A percentile compares a stretch with the other conserved stretches of the same genome.
phyloP scores from a whole-genome alignment of 2,797 vertebrate genomes.

The Mormyrus proboscirostris region DNA sequence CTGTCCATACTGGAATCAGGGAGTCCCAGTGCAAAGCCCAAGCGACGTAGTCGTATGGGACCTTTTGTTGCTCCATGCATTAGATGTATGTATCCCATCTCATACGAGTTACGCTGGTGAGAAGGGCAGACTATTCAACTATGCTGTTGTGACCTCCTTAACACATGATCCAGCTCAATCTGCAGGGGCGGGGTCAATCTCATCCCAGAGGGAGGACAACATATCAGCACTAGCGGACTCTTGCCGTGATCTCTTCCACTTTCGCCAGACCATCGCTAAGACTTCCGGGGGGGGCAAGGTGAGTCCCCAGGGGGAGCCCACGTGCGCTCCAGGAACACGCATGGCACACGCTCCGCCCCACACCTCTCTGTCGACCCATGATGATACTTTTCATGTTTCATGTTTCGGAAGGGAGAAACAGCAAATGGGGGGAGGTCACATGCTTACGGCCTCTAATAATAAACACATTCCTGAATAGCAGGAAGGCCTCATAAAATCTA shows the following conservation, averaged over 20 bases:
- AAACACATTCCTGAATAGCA: slow-evolving; percentile 3
- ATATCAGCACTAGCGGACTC: too few relatives aligned
- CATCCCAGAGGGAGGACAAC: not conserved
- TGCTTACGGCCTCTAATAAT: slow-evolving; percentile 19
- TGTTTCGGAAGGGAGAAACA: not conserved
- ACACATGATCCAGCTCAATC: not conserved
- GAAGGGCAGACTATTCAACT: not conserved
- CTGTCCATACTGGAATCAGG: not conserved
- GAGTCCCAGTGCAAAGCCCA: not conserved
- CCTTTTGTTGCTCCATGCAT: not conserved
- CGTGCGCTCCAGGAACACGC: not conserved
- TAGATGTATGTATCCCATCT: not conserved
- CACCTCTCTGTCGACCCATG: not conserved
- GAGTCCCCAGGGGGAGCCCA: not conserved
- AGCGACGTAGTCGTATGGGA: not conserved
- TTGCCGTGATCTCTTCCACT: not conserved
- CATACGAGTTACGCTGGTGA: not conserved
- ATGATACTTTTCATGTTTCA: not conserved
- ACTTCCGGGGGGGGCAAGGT: not conserved
- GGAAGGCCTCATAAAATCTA: not conserved
- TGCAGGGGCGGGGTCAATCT: not conserved
- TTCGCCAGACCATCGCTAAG: not conserved
- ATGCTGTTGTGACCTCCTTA: not conserved
- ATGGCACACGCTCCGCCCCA: not conserved
- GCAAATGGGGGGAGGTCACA: not conserved